Conservation (phyloP, 1,140 invertebrate genomes). For the Eufriesea mexicana region DNA sequence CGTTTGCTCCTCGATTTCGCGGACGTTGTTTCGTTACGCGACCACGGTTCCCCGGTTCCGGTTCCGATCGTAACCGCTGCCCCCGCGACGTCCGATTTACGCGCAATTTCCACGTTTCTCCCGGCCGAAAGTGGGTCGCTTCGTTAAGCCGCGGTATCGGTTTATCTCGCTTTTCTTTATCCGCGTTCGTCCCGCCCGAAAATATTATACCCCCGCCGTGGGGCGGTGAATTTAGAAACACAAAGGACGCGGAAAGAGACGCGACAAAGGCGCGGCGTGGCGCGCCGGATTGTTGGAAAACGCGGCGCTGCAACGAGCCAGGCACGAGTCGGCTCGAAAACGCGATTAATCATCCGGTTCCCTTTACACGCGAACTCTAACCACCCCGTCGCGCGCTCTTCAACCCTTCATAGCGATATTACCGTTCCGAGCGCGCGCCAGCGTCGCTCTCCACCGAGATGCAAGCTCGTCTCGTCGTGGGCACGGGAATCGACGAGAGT, state of each 20-base stretch:
- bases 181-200: neutral
- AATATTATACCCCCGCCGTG: neutral
- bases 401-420: neutral
- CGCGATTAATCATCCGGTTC: constrained; percentile 16
- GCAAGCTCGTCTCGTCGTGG: no score
- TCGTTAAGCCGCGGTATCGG: neutral
- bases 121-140: neutral
- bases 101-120: neutral
- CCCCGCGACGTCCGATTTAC: neutral
- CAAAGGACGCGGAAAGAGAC: neutral
- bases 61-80: no score
- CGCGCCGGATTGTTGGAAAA: neutral
- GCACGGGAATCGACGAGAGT: no score
- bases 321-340: neutral
- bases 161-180: neutral
- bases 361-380: constrained; percentile 1
- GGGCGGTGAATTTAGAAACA: neutral
- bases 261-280: neutral
- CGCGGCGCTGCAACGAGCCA: no score
- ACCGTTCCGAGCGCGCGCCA: no score
- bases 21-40: neutral
- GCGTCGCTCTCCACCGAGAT: no score
- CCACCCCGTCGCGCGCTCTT: neutral
- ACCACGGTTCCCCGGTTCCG: neutral
- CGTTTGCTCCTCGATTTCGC: neutral